Base-by-base conservation (phyloP, 1,140 invertebrate genomes). In the Drosophila nigromelanica region DNA sequence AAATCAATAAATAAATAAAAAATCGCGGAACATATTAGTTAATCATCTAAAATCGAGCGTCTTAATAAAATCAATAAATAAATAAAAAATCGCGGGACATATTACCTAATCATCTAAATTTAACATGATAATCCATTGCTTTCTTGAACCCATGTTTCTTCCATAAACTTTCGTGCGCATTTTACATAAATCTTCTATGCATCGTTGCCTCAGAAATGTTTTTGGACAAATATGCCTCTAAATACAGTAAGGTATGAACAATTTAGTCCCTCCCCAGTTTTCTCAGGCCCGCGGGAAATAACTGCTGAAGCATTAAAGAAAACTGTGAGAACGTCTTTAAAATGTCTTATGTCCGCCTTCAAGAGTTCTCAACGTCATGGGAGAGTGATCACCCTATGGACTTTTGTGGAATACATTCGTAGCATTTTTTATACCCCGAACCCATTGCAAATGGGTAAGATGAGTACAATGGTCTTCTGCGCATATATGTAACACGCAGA, bases 291-390 rank as follows among this genome's bases (percentile, higher is more conserved):
- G 61, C 68, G 55, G 74, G 78, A 47, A 78, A 72, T 70, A 80
- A 74, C 75, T 75, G 75, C 60, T 75, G 75, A 75, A 67, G 73
- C 76, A 72, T 76, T 76, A 73, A 78, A 78, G 67, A 75, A 76
- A 72, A 76, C 70, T 74, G 63, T 79, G 70, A 69, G 70, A 79
- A 79, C 74, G 64, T 77, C 64, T 78, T 72, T 45, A 64, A 58
- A 61, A 69, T 58, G 43, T 70, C 55, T 73, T 56, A 50, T 33
- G 67, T 72, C 39, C 59, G 55, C 69, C 67, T 80, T 78, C 11
- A 66, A 73, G 62, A 80, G 45, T 71, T 71, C 51, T 35, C 73
- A 76, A 56, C 69, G 77, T 81, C 70, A 77, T 81, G 79, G 79
- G 73, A 80, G 77, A 82, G 77, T 82, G 66, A 76, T 45, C 73